Base-by-base conservation (phyloP, 2,113 vertebrate species). In the Hypomesus transpacificus region DNA sequence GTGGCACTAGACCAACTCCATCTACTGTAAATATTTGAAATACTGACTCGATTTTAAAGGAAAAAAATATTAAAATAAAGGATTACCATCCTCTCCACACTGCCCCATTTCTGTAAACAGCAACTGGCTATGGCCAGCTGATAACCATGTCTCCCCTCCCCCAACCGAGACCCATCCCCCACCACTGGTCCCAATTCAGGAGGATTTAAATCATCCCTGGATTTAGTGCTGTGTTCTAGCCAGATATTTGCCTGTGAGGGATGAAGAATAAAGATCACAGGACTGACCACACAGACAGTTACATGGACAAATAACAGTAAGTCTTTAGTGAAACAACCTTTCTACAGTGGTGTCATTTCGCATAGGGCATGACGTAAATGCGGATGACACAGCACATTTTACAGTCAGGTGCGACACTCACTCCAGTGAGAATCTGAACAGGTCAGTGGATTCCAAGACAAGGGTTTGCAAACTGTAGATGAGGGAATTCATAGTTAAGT, bases 211-310 rank as follows among this genome's bases (percentile, higher is more conserved):
- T 68, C 80, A 66, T 74, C 58, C 54, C 16, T 16, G 70, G 75
- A 79, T 81, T 87, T 60, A 71, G 70, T 4, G 14, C 39, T 70
- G 73, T 39, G 21, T 69, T 85, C 65, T 64, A 31, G 53, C 75
- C 39, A 57, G 71, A 76, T 56, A 65, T 67, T 60, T 68, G 26
- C 52, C 31, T 28, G 31, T 59, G 21, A 18, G 4, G 14, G 65
- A 66, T 21, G 14, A 34, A 39, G 26, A 18, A 54, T 18, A 54
- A 14, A 28, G 11, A 21, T 22, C 11, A 13, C 11, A 20, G 4
- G 62, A 34, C 28, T 39, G 31, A 11, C 21, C 57, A 26, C 28
- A 17, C 21, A 21, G 16, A 54, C 52, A 70, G n/a, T 17, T 50
- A 34, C 21, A 1, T 21, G 31, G 20, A 66, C n/a, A n/a, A 66